Evolutionary conservation across 2,113 vertebrate genomes (phyloP).

Genomic region (Bettongia penicillata): DNA sequence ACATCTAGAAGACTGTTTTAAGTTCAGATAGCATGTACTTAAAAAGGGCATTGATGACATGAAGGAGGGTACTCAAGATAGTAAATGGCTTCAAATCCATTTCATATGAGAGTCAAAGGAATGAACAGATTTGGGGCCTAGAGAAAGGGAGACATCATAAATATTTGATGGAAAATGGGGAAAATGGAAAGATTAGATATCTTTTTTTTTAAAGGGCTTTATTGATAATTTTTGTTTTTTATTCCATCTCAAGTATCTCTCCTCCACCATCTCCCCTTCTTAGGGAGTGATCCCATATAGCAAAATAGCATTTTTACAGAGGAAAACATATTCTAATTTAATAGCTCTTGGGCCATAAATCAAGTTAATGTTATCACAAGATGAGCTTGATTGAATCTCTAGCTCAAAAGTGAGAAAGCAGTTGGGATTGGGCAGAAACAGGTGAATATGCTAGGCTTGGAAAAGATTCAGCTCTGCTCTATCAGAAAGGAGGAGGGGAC

Average conservation of each 20-base stretch:
- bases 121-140: neutral
- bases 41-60: neutral
- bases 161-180: neutral
- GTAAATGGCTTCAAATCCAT: neutral
- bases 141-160: neutral
- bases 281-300: neutral
- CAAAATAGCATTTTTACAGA: neutral
- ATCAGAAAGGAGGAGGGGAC: neutral
- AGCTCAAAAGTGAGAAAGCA: neutral
- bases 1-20: neutral
- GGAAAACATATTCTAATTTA: neutral
- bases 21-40: neutral
- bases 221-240: neutral
- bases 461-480: neutral
- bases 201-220: neutral
- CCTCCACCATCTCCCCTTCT: neutral
- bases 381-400: neutral
- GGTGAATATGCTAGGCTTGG: neutral
- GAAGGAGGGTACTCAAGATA: neutral
- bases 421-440: neutral
- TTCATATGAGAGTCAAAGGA: neutral
- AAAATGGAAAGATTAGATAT: neutral
- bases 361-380: neutral
- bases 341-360: neutral
- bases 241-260: neutral